Evolutionary conservation across 1,140 invertebrate genomes (phyloP).

Genomic region (Drosophila seguyi): DNA sequence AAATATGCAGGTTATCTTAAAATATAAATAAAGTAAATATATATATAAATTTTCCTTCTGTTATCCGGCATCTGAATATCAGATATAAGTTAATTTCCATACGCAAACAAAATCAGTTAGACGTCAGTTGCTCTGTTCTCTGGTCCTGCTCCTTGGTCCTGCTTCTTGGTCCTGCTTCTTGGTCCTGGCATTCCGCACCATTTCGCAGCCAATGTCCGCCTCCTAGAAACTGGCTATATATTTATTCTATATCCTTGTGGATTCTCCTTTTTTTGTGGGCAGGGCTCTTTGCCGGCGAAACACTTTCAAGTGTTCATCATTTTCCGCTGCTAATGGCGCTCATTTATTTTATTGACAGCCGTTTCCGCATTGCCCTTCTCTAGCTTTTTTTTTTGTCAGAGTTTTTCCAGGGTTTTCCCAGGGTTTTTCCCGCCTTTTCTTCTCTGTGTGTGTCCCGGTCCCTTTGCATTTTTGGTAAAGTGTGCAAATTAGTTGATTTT

Average conservation of each 20-base stretch:
- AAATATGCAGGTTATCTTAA: neutral
- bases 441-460: neutral
- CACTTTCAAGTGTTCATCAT: slow-evolving; percentile 68
- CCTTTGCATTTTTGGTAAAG: slow-evolving; percentile 60
- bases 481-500: slow-evolving; percentile 78
- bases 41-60: neutral
- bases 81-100: slow-evolving; percentile 18
- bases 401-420: neutral
- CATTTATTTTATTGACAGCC: slow-evolving; percentile 81
- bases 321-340: slow-evolving; percentile 68
- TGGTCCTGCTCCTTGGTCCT: neutral
- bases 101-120: slow-evolving; percentile 11
- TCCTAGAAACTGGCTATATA: neutral
- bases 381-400: slow-evolving; percentile 17
- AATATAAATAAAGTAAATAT: neutral
- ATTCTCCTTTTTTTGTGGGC: slow-evolving; percentile 1
- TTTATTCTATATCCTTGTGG: slow-evolving; percentile 6
- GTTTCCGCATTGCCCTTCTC: slow-evolving; percentile 24
- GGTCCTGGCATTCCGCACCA: slow-evolving; percentile 20
- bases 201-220: slow-evolving; percentile 27
- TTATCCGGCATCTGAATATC: neutral
- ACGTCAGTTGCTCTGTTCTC: neutral
- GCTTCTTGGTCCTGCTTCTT: neutral
- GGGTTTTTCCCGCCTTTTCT: neutral
- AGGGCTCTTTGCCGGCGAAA: slow-evolving; percentile 21